Conservation (phyloP, 2,113 vertebrate genomes). For the Cyanocitta stelleri region DNA sequence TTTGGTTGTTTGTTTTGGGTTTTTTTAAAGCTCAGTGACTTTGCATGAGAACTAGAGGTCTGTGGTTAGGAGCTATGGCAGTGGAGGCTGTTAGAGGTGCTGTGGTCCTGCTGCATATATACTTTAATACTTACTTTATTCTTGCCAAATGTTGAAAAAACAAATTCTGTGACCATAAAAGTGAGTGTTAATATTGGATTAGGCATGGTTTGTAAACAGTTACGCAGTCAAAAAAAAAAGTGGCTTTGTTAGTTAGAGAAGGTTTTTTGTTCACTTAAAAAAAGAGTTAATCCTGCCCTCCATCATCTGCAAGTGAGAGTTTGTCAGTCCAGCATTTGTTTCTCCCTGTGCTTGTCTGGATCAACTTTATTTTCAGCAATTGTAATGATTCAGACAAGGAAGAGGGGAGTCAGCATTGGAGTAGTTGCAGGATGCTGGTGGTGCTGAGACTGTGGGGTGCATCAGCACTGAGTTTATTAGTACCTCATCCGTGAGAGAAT, state of each 20-base stretch:
- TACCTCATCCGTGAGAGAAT: not conserved
- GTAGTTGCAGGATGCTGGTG: not conserved
- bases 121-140: not conserved
- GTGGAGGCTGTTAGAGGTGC: not conserved
- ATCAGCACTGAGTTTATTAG: not conserved
- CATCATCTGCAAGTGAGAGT: not conserved
- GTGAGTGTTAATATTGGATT: not conserved
- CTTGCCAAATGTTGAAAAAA: not conserved
- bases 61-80: not conserved
- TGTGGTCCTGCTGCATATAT: not conserved
- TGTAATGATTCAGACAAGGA: not conserved
- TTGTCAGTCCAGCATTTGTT: not conserved
- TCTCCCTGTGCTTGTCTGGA: not conserved
- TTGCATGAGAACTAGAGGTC: not conserved
- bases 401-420: not conserved
- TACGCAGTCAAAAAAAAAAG: not conserved
- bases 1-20: not conserved
- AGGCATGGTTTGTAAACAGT: not conserved
- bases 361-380: not conserved
- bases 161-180: not conserved
- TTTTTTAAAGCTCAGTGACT: not conserved
- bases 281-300: not conserved
- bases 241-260: not conserved
- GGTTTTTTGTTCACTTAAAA: not conserved
- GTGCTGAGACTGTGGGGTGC: not conserved